Evolutionary conservation across 2,888 invertebrate genomes (phyloP).

Genomic region (Drosophila antonietae): DNA sequence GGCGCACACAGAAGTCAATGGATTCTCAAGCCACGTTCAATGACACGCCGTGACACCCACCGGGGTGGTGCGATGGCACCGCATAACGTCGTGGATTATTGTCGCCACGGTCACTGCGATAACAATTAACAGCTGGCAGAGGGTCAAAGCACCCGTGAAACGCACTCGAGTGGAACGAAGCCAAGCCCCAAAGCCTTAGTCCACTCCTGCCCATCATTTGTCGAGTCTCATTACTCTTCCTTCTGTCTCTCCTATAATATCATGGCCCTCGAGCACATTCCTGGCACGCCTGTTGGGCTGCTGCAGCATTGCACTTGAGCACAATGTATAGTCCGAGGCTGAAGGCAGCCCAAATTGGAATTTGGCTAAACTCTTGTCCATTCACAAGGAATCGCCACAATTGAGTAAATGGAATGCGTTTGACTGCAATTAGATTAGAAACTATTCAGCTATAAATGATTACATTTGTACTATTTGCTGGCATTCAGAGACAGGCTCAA

Average conservation of each 20-base stretch:
- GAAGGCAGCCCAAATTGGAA: background rate
- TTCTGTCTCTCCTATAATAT: no score
- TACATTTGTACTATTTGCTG: constrained; percentile 18
- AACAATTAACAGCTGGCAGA: constrained; percentile 23
- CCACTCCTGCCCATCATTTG: background rate
- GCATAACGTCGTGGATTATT: constrained; percentile 10
- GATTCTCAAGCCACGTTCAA: constrained; percentile 11
- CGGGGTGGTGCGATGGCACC: background rate
- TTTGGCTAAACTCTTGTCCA: no score
- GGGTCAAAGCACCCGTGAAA: constrained; percentile 18
- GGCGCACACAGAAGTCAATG: constrained; percentile 17
- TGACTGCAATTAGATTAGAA: constrained; percentile 31
- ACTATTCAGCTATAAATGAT: constrained; percentile 43
- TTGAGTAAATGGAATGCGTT: constrained; percentile 1
- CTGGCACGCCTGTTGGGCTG: background rate
- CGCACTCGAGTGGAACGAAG: constrained; percentile 7
- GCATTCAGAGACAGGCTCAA: background rate
- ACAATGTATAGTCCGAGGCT: background rate
- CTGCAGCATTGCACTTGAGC: background rate
- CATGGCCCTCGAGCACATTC: background rate
- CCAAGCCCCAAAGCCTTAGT: background rate
- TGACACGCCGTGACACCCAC: background rate
- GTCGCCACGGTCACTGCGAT: constrained; percentile 9
- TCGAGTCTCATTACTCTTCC: background rate
- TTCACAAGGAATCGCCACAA: background rate